Percentiles rank a stretch among this genome's conserved stretches.
These are phyloP conservation scores for Oryzias woworae DNA, from an alignment of 2,113 vertebrate genomes.

Conservation along the genomic window DNA sequence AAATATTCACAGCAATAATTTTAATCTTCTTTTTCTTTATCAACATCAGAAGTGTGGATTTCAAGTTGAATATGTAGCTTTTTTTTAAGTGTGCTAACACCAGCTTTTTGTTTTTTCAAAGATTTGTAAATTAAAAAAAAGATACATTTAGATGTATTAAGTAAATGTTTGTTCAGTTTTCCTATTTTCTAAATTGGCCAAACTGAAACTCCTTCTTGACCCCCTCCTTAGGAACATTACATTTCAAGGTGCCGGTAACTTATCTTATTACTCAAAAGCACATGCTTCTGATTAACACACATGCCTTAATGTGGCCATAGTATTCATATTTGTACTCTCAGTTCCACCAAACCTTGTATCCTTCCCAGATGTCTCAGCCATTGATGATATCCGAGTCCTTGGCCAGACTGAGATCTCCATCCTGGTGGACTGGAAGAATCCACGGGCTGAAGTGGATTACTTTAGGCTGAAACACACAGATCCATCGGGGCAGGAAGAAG, in stretches of 20 bases:
- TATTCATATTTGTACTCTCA: slow-evolving; percentile 14
- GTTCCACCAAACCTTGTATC: slow-evolving; percentile 17
- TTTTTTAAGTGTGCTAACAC: too few relatives aligned
- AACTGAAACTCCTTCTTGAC: slow-evolving; percentile 2
- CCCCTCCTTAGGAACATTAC: not conserved
- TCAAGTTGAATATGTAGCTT: too few relatives aligned
- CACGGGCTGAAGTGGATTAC: slow-evolving; percentile 77
- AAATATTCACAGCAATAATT: too few relatives aligned
- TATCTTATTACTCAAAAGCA: slow-evolving; percentile 1
- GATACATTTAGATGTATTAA: not conserved
- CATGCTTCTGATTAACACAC: slow-evolving; percentile 18
- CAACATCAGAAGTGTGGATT: too few relatives aligned
- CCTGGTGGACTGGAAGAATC: slow-evolving; percentile 89
- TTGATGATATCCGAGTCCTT: slow-evolving; percentile 77
- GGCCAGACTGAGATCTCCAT: slow-evolving; percentile 85
- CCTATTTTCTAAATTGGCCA: not conserved
- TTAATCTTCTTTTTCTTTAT: too few relatives aligned
- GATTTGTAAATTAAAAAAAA: not conserved
- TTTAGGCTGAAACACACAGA: slow-evolving; percentile 82
- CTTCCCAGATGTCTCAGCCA: slow-evolving; percentile 69
- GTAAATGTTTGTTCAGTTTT: not conserved
- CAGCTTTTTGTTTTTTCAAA: not conserved
- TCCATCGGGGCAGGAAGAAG: slow-evolving; percentile 72
- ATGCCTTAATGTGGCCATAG: slow-evolving; percentile 12
- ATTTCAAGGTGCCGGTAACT: slow-evolving; percentile 6